Base-by-base conservation (phyloP, 2,888 invertebrate genomes). In the Acrocera orbiculus region DNA sequence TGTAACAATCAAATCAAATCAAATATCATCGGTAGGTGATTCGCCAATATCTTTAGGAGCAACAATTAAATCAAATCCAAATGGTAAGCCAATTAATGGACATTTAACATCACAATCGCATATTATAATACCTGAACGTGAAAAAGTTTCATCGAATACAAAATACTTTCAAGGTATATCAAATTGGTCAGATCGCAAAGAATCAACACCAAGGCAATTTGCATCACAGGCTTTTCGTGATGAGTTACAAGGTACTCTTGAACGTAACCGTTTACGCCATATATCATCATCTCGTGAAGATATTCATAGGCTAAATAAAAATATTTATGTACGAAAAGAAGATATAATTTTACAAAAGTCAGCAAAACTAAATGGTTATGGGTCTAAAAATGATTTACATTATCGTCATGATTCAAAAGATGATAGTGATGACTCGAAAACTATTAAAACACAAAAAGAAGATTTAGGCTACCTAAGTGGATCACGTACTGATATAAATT, bases 181-280 rank as follows among this genome's bases (percentile, higher is more conserved):
- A 33, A 82, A 83, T 47, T 82, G 83, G 82, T 74, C 74, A 2
- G 78, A 78, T 49, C 65, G 77, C 35, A 65, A 66, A 32, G 67
- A 66, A 15, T 45, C 41, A 23, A 45, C 46, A 1, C 46, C 48
- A 4, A 53, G 56, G 39, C 57, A 58, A 35, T 57, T 59, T 34
- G 53, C 58, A 6, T 48, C 58, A 5, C 58, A 61, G 41, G 58
- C 56, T 5, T 61, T 61, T 37, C 53, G 57, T 14, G 59, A 60
- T 28, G 60, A 61, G 39, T 40, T 61, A 4, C 54, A 56, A 38
- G 58, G 57, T 26, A 58, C 59, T 3, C 47, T 61, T 9, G 55
- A 58, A 6, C 50, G 55, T 10, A 60, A 58, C 39, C 50, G 53
- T 2, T 43, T 55, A n/a, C 48, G 47, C 32, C 52, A 53, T 39